Evolutionary conservation across 1,140 invertebrate species (phyloP).

Genomic region (Delia radicum): DNA sequence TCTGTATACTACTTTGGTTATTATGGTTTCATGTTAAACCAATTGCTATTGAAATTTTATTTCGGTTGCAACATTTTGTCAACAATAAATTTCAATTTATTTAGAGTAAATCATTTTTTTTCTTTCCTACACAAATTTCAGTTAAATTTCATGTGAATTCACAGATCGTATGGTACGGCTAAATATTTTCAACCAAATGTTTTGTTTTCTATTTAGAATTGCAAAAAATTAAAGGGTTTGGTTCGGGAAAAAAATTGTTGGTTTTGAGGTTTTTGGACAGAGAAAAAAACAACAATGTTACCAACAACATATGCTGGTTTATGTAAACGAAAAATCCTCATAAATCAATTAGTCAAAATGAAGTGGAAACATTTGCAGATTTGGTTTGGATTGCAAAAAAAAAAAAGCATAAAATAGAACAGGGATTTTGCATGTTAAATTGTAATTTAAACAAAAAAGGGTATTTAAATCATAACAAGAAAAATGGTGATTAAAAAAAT

Average conservation of each 20-base stretch:
- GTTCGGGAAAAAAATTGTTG: neutral
- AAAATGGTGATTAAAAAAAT: neutral
- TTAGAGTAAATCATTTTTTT: neutral
- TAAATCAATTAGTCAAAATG: neutral
- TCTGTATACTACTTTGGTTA: neutral
- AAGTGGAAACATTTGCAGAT: conserved; percentile 4
- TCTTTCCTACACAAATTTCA: neutral
- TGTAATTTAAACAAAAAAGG: neutral
- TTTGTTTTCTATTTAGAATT: neutral
- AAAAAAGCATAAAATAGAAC: neutral
- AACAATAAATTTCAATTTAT: conserved; percentile 5
- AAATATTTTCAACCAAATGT: neutral
- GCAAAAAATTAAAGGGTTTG: neutral
- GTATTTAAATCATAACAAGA: neutral
- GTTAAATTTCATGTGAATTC: neutral
- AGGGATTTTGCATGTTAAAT: neutral
- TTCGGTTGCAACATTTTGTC: neutral
- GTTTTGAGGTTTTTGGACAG: neutral
- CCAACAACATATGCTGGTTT: neutral
- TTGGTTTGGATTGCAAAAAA: neutral
- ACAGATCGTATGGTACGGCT: neutral
- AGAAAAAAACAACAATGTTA: neutral
- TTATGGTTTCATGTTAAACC: neutral
- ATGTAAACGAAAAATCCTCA: neutral
- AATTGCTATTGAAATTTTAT: neutral